A percentile compares a stretch with the other conserved stretches of the same genome.
Evolutionary conservation across 1,140 invertebrate genomes (phyloP).

Genomic region (Euborellia annulipes): DNA sequence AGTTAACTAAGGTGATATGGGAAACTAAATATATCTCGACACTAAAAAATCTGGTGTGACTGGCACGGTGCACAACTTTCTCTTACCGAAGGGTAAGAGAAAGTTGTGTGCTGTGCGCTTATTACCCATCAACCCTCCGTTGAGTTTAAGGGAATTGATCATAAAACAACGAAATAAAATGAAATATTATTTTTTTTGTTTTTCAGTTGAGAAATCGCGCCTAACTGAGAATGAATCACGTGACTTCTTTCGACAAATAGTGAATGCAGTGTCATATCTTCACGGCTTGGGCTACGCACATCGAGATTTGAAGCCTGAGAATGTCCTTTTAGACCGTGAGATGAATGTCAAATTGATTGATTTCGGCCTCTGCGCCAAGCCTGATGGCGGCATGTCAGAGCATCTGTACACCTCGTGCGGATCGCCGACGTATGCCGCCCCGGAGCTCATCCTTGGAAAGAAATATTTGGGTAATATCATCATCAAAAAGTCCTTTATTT

Average conservation of each 20-base stretch:
- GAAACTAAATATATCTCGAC: no score
- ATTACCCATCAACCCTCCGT: no score
- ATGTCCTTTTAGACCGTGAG: conserved; percentile 62
- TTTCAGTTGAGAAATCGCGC: conserved; percentile 47
- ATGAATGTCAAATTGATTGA: conserved; percentile 76
- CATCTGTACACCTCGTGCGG: conserved; percentile 63
- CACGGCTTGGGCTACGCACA: conserved; percentile 63
- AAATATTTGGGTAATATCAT: conserved; percentile 32
- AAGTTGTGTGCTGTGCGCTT: no score
- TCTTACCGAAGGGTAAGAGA: no score
- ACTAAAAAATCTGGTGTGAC: no score
- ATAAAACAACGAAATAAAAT: no score
- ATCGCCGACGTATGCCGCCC: conserved; percentile 62
- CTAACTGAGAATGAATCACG: conserved; percentile 53
- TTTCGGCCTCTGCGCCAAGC: conserved; percentile 77
- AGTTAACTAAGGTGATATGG: no score
- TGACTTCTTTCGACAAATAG: conserved; percentile 60
- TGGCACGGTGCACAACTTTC: no score
- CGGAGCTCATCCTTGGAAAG: conserved; percentile 36
- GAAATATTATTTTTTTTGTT: conserved; percentile 11
- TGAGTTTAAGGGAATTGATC: no score
- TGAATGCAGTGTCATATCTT: conserved; percentile 59
- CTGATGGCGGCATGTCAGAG: conserved; percentile 46
- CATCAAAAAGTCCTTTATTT: no score
- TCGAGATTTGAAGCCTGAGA: conserved; percentile 73